These are phyloP conservation scores for Calephelis nemesis DNA, from an alignment of 1,140 invertebrate species.

Conservation along the genomic window DNA sequence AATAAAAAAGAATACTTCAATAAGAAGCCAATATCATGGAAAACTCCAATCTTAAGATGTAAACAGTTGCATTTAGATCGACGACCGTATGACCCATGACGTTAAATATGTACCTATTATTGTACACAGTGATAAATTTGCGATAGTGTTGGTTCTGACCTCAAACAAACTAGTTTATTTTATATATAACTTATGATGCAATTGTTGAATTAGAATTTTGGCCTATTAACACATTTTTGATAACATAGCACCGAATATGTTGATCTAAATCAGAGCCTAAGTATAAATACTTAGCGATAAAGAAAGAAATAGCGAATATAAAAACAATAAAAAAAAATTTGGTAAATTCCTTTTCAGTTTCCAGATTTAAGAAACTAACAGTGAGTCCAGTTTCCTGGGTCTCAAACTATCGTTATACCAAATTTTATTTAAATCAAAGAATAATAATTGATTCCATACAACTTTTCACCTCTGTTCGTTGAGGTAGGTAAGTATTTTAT, in stretches of 20 bases:
- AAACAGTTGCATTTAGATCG: constrained; percentile 31
- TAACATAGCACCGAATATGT: not conserved
- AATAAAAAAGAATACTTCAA: no score
- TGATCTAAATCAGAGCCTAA: not conserved
- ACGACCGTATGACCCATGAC: constrained; percentile 32
- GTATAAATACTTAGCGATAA: no score
- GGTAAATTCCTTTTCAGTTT: no score
- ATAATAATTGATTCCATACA: no score
- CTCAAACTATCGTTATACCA: no score
- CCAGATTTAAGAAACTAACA: no score
- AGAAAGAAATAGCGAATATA: no score
- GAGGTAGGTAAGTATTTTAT: no score
- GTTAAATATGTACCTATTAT: constrained; percentile 7
- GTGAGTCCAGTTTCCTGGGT: no score
- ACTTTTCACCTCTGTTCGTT: no score
- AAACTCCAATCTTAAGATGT: constrained; percentile 26
- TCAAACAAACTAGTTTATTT: constrained; percentile 3
- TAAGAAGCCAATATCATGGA: constrained; percentile 19
- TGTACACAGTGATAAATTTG: constrained; percentile 12
- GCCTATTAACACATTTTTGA: not conserved
- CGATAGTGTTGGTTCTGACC: constrained; percentile 6
- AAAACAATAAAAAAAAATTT: no score
- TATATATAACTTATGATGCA: not conserved
- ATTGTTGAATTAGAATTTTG: not conserved
- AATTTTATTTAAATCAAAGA: no score